Percentiles rank a stretch among this genome's conserved stretches.
These are phyloP conservation scores for Daubentonia madagascariensis DNA, from an alignment of 2,113 vertebrate genomes.

Conservation along the genomic window DNA sequence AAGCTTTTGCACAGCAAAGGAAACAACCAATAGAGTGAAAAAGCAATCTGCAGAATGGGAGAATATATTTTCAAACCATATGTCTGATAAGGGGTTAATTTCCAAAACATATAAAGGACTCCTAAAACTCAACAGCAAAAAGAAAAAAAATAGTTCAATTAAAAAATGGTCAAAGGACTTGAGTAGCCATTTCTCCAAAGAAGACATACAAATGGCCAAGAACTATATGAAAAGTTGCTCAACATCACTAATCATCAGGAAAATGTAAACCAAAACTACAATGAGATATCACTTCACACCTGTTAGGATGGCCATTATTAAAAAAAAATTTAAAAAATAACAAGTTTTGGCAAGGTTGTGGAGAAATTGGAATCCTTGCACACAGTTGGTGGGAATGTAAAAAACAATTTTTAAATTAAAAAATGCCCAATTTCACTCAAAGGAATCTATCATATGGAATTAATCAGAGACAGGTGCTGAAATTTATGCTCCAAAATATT, in stretches of 20 bases:
- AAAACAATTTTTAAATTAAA: background rate
- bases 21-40: background rate
- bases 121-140: background rate
- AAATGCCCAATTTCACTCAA: background rate
- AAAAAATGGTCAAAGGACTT: background rate
- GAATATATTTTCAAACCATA: background rate
- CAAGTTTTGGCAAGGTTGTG: background rate
- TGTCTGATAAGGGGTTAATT: background rate
- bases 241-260: background rate
- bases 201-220: background rate
- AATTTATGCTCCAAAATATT: conserved; percentile 3
- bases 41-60: background rate
- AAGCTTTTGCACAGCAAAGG: background rate
- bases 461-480: background rate
- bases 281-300: background rate
- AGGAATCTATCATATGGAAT: background rate
- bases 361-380: background rate
- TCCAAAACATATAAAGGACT: background rate
- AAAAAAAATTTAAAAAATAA: background rate
- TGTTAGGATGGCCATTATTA: background rate
- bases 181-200: background rate
- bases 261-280: background rate
- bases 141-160: background rate
- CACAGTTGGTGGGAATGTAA: background rate
- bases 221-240: background rate